Percentiles rank a stretch among this genome's conserved stretches.
Evolutionary conservation across 2,888 invertebrate species (phyloP).

Genomic region (Drosophila kanekoi): DNA sequence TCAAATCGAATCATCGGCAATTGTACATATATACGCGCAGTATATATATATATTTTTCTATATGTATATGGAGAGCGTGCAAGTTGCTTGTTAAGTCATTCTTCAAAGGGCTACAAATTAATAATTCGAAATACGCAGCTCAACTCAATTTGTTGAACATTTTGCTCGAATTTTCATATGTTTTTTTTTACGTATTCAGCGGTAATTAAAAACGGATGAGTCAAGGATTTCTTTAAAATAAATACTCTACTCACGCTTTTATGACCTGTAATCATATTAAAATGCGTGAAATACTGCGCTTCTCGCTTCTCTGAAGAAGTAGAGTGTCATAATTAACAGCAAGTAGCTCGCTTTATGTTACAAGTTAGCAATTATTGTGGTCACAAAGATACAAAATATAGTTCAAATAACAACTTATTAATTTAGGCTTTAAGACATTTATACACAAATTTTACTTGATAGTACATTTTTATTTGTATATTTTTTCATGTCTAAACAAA

Average conservation of each 20-base stretch:
- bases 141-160: slow-evolving; percentile 20
- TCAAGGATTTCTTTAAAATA: slow-evolving; percentile 30
- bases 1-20: slow-evolving; percentile 70
- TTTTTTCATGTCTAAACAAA: too few relatives aligned
- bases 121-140: slow-evolving; percentile 28
- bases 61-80: too few relatives aligned
- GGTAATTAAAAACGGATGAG: slow-evolving; percentile 58
- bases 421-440: too few relatives aligned
- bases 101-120: slow-evolving; percentile 35
- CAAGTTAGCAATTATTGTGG: too few relatives aligned
- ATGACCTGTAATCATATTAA: neutral
- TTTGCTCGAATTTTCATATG: slow-evolving; percentile 21
- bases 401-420: too few relatives aligned
- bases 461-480: too few relatives aligned
- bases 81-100: slow-evolving; percentile 43
- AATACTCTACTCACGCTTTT: slow-evolving; percentile 1
- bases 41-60: neutral
- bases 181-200: slow-evolving; percentile 23
- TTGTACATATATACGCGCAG: slow-evolving; percentile 21
- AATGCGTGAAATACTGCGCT: neutral
- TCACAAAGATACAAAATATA: too few relatives aligned
- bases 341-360: too few relatives aligned
- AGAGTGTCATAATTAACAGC: too few relatives aligned
- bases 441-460: too few relatives aligned
- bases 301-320: neutral